Evolutionary conservation across 2,113 vertebrate genomes (phyloP).

Genomic region (Chascanopsetta lugubris): DNA sequence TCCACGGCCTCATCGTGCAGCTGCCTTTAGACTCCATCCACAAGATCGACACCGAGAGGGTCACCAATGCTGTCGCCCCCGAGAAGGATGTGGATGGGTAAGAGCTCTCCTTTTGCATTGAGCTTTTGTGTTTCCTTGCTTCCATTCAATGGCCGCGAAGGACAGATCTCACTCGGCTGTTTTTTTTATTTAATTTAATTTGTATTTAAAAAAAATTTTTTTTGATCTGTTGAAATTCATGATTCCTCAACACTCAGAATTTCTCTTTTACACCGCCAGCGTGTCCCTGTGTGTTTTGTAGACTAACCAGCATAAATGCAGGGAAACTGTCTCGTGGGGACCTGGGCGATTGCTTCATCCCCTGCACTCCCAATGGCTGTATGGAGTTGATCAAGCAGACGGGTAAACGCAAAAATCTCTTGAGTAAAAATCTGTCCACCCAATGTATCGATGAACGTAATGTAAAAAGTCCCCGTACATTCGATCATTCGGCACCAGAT

Average conservation of each 20-base stretch:
- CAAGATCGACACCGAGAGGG: constrained; percentile 88
- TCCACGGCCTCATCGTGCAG: constrained; percentile 96
- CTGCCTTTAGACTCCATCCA: constrained; percentile 92
- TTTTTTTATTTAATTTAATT: no score
- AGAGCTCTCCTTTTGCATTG: constrained; percentile 10
- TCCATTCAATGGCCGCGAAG: not conserved
- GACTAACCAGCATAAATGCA: constrained; percentile 92
- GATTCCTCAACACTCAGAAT: no score
- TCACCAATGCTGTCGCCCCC: constrained; percentile 90
- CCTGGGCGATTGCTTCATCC: constrained; percentile 92
- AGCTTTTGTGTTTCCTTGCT: not conserved
- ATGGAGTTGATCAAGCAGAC: constrained; percentile 95
- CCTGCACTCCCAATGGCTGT: constrained; percentile 97
- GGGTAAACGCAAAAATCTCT: constrained; percentile 73
- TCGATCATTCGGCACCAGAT: no score
- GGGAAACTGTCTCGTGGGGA: constrained; percentile 96
- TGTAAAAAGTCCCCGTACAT: no score
- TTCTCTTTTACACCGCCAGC: no score
- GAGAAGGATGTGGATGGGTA: constrained; percentile 98
- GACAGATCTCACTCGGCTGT: not conserved
- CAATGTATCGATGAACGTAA: no score
- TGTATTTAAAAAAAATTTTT: no score
- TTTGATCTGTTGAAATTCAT: not conserved
- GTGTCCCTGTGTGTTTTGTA: constrained; percentile 59
- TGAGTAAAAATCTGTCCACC: no score